Evolutionary conservation across 1,140 invertebrate genomes (phyloP).

Genomic region (Luehdorfia chinensis): DNA sequence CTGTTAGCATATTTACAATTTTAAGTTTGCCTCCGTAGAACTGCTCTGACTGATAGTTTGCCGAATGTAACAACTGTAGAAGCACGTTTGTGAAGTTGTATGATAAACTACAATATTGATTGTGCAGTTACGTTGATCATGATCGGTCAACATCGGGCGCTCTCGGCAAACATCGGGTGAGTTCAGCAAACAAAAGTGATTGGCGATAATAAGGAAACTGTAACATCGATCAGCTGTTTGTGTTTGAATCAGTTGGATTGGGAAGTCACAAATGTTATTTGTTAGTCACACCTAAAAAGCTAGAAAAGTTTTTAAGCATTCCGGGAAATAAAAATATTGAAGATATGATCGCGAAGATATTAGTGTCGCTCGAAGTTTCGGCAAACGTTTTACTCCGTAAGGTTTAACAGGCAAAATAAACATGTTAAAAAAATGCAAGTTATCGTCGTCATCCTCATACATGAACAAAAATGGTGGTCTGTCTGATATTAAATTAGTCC

Average conservation of each 20-base stretch:
- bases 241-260: too few species aligned
- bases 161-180: slow-evolving; percentile 30
- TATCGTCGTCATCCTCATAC: too few species aligned
- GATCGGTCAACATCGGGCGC: slow-evolving; percentile 28
- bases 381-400: neutral
- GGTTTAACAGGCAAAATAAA: neutral
- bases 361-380: neutral
- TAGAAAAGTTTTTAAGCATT: neutral
- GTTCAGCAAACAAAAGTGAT: slow-evolving; percentile 22
- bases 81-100: slow-evolving; percentile 11
- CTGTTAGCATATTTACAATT: slow-evolving; percentile 8
- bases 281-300: too few species aligned
- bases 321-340: neutral
- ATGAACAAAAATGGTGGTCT: too few species aligned
- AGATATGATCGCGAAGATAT: neutral
- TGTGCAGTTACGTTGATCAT: slow-evolving; percentile 29
- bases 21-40: slow-evolving; percentile 8
- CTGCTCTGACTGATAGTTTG: neutral
- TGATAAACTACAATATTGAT: slow-evolving; percentile 24
- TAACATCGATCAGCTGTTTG: slow-evolving; percentile 18
- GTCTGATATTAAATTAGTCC: too few species aligned
- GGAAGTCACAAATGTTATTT: too few species aligned
- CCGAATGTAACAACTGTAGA: slow-evolving; percentile 18
- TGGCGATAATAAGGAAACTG: slow-evolving; percentile 38
- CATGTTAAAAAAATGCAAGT: too few species aligned